Conservation (phyloP, 2,797 vertebrate species). For the Cheirogaleus major region DNA sequence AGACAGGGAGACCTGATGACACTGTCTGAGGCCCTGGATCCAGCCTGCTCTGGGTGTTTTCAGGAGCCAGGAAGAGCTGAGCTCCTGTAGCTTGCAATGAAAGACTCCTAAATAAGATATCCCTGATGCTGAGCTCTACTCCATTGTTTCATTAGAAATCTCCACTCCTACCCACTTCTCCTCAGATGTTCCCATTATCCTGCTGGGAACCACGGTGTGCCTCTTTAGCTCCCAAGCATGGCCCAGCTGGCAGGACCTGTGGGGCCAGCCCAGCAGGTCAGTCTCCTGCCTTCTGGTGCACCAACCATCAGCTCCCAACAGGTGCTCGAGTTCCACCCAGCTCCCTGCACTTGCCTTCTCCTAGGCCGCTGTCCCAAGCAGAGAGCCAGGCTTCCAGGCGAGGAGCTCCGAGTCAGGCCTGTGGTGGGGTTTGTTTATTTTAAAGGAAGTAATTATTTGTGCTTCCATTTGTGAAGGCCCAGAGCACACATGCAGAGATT, state of each 20-base stretch:
- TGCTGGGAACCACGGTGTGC: background rate
- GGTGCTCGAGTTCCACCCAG: background rate
- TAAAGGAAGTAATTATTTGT: background rate
- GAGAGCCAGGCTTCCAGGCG: background rate
- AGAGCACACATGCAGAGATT: background rate
- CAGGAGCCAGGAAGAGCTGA: background rate
- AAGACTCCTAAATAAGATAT: background rate
- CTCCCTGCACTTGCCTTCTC: background rate
- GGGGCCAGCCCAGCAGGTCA: too few species aligned
- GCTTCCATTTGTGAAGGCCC: background rate
- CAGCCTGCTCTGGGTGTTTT: background rate
- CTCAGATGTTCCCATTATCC: background rate
- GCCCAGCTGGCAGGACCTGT: background rate
- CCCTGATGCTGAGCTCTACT: background rate
- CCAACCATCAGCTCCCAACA: background rate
- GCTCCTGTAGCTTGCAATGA: background rate
- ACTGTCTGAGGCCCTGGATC: background rate
- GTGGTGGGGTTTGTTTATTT: background rate
- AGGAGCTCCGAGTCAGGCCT: background rate
- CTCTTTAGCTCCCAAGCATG: background rate
- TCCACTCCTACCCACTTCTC: background rate
- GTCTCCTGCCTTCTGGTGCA: background rate
- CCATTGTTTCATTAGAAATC: background rate
- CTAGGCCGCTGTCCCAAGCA: background rate
- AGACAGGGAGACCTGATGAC: background rate